A percentile compares a stretch with the other conserved stretches of the same genome.
phyloP scores from a whole-genome alignment of 2,113 vertebrate species.

The Paracanthobrama guichenoti region DNA sequence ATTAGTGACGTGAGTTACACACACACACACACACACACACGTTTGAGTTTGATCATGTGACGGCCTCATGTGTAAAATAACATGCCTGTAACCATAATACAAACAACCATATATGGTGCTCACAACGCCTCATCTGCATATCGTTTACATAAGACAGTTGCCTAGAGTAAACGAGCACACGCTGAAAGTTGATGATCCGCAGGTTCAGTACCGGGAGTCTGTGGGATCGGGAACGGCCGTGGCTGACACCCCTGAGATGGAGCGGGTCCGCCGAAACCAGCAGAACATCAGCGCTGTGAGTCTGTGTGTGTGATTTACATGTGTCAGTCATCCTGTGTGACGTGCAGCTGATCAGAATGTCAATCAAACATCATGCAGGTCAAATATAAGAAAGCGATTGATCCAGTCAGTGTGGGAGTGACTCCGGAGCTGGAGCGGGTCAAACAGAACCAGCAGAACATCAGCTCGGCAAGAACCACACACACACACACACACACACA shows the following conservation, averaged over 20 bases:
- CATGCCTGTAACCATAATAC: no score
- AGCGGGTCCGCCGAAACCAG: slow-evolving; percentile 88
- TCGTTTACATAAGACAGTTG: not conserved
- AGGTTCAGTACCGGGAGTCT: slow-evolving; percentile 87
- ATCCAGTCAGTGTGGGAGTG: slow-evolving; percentile 78
- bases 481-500: no score
- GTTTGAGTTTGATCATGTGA: not conserved
- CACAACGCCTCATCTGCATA: not conserved
- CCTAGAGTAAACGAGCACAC: no score
- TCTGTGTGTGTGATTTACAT: slow-evolving; percentile 18
- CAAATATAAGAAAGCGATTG: slow-evolving; percentile 81
- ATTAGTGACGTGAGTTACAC: slow-evolving; percentile 68
- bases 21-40: not conserved
- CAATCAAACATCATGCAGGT: slow-evolving; percentile 68
- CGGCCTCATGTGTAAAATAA: not conserved
- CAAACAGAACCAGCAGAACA: slow-evolving; percentile 89
- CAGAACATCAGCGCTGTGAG: slow-evolving; percentile 90
- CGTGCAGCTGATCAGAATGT: no score
- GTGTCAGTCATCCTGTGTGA: slow-evolving; percentile 3
- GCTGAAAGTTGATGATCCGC: slow-evolving; percentile 17
- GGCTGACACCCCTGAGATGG: slow-evolving; percentile 86
- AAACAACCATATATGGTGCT: not conserved
- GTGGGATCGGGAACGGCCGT: slow-evolving; percentile 84
- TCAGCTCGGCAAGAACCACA: slow-evolving; percentile 86
- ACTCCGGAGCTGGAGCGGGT: slow-evolving; percentile 90